Base-by-base conservation (phyloP, 2,113 vertebrate species). In the Dolichotis patagonum region DNA sequence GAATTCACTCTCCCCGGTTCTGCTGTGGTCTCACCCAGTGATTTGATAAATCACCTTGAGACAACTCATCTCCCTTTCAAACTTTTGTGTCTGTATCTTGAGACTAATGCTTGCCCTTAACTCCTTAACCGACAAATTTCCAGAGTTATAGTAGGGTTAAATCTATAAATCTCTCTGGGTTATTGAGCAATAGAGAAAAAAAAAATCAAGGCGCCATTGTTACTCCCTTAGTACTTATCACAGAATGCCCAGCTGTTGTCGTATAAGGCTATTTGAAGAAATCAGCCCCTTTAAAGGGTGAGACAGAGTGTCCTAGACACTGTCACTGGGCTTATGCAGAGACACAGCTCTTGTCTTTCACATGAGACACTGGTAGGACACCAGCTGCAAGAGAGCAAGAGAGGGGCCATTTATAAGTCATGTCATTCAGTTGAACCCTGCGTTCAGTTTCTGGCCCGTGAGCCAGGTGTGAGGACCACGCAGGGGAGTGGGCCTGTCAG, bases 171-270 rank as follows among this genome's bases (percentile, higher is more conserved):
- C 46, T 90, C 58, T 90, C 81, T 90, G 88, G 60, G 92, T 94
- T 96, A 85, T n/a, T 62, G 43, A 85, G 24, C 52, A 58, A 81
- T 32, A 65, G 17, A 32, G 60, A 85, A 73, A 62, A 32, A 32
- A 91, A 96, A 90, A 56, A 52, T 16, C 20, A 90, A 90, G 43
- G 35, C 46, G 32, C 32, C 65, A 17, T 80, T 83, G 78, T 56
- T 91, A 94, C 94, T 94, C 92, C 52, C 65, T 86, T 38, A 77
- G 58, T 73, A 94, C 46, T 95, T 91, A 46, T 20, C 85, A 90
- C 30, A 96, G 90, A 96, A 85, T 85, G 88, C 28, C 41, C 32
- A 95, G 52, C 19, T 96, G 20, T 22, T 22, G 56, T 54, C 56
- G 30, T 78, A 4, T 16, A 43, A 80, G 49, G 38, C 16, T 73